Evolutionary conservation across 2,888 invertebrate species (phyloP).

Genomic region (Smittia sp.): DNA sequence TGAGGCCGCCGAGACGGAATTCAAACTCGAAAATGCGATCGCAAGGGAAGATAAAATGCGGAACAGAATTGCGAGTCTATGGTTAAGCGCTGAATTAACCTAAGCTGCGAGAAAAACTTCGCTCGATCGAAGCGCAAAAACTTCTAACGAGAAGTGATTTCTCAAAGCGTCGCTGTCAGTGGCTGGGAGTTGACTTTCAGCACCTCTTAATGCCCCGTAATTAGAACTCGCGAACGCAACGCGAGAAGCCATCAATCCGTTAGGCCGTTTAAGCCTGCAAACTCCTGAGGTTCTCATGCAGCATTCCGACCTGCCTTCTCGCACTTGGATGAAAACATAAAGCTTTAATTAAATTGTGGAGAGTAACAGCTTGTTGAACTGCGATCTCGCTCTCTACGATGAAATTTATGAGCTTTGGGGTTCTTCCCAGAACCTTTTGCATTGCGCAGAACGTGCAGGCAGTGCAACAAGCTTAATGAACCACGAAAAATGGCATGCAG

Average conservation of each 20-base stretch:
- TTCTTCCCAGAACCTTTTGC: constrained; percentile 8
- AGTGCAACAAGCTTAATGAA: constrained; percentile 11
- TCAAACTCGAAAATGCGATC: neutral
- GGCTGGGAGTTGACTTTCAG: constrained; percentile 18
- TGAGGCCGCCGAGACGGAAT: neutral
- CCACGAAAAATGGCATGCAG: neutral
- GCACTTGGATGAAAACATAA: neutral
- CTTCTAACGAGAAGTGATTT: constrained; percentile 2
- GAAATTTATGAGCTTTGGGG: neutral
- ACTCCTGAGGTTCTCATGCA: neutral
- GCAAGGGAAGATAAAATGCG: constrained; percentile 6
- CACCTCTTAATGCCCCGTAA: constrained; percentile 23
- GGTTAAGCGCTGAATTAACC: neutral
- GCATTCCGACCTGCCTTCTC: neutral
- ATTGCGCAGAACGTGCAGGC: neutral
- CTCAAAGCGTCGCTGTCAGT: neutral
- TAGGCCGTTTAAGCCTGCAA: neutral
- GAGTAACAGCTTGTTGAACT: constrained; percentile 14
- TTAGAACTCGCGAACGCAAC: neutral
- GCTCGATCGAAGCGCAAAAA: neutral
- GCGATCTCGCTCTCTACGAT: neutral
- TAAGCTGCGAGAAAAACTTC: neutral
- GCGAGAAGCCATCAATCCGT: constrained; percentile 8
- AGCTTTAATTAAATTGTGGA: constrained; percentile 15
- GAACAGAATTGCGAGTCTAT: constrained; percentile 1